Evolutionary conservation across 2,113 vertebrate species (phyloP).

Genomic region (Telmatochromis sp.): DNA sequence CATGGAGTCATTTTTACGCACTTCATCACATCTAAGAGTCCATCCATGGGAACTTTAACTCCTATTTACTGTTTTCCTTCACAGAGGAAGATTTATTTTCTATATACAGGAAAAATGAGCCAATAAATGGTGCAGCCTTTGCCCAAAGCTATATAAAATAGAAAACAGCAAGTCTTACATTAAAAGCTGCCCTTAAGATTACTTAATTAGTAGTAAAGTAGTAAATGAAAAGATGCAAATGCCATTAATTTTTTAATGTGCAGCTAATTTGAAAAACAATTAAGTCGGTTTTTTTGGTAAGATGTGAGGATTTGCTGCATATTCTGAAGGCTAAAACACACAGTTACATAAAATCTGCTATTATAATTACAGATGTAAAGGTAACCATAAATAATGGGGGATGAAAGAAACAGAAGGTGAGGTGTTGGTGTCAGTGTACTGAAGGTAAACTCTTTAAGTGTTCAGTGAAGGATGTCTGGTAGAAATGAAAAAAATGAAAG

Average conservation of each 20-base stretch:
- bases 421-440: neutral
- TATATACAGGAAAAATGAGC: neutral
- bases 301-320: neutral
- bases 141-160: neutral
- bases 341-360: neutral
- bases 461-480: neutral
- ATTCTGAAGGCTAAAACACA: neutral
- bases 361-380: neutral
- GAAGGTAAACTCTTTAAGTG: neutral
- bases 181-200: neutral
- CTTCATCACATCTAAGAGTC: neutral
- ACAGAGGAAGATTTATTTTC: neutral
- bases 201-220: neutral
- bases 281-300: neutral
- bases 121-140: neutral
- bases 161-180: neutral
- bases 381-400: neutral
- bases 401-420: neutral
- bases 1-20: neutral
- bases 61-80: neutral
- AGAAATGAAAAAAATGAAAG: neutral
- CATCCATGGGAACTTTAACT: neutral
- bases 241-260: neutral
- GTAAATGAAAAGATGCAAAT: neutral
- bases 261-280: neutral